Evolutionary conservation across 2,797 vertebrate species (phyloP).

Genomic region (Urophycis tenuis): DNA sequence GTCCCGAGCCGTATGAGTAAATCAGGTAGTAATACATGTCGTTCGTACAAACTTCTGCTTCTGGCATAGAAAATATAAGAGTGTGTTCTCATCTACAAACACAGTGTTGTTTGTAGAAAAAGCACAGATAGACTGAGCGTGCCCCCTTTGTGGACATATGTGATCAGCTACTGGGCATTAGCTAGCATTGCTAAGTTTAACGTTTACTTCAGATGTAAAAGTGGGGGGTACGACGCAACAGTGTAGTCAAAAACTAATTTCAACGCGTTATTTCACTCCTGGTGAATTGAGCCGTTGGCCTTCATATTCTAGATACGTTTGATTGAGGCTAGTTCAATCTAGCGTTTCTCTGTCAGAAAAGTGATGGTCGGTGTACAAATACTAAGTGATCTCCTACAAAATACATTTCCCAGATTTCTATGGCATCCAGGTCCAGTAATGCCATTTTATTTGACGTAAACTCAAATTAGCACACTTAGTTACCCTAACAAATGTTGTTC

Average conservation of each 20-base stretch:
- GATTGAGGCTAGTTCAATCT: neutral
- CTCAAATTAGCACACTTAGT: neutral
- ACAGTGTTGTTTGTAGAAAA: neutral
- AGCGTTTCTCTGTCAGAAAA: no score
- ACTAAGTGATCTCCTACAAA: no score
- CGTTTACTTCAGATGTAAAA: neutral
- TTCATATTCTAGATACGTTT: neutral
- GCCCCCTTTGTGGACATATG: neutral
- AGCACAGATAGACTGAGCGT: neutral
- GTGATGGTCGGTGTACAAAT: no score
- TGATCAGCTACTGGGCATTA: neutral
- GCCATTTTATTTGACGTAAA: neutral
- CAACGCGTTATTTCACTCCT: neutral
- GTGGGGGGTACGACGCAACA: neutral
- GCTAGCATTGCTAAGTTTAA: neutral
- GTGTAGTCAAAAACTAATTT: neutral
- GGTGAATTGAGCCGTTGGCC: neutral
- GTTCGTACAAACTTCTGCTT: neutral
- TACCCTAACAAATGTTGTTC: neutral
- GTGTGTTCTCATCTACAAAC: neutral
- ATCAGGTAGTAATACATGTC: constrained; percentile 45
- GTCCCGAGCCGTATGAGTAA: constrained; percentile 37
- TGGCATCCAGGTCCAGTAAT: neutral
- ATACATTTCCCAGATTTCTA: neutral
- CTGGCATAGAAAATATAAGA: neutral